A percentile compares a stretch with the other conserved stretches of the same genome.
Evolutionary conservation across 2,888 invertebrate genomes (phyloP).

Genomic region (Parnassius orleans): DNA sequence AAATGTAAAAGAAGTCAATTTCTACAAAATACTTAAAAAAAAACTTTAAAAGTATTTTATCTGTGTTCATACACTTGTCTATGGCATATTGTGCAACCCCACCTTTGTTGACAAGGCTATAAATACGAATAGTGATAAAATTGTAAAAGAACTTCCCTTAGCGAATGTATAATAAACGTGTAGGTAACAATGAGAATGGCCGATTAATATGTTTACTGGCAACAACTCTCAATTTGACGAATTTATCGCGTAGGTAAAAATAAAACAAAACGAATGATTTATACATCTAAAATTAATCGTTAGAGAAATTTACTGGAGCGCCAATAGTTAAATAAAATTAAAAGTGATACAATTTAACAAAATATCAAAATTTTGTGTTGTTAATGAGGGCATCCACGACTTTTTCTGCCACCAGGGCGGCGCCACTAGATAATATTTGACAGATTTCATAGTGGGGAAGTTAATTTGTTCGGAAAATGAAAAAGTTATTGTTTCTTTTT

Average conservation of each 20-base stretch:
- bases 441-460: no score
- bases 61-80: constrained; percentile 37
- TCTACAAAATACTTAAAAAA: constrained; percentile 38
- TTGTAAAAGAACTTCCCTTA: constrained; percentile 32
- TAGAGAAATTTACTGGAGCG: constrained; percentile 30
- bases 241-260: constrained; percentile 67
- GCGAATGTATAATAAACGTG: constrained; percentile 38
- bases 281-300: constrained; percentile 29
- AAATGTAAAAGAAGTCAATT: constrained; percentile 36
- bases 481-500: no score
- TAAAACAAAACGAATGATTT: constrained; percentile 25
- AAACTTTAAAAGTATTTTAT: constrained; percentile 27
- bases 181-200: constrained; percentile 68
- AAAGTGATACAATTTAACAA: no score
- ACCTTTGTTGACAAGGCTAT: constrained; percentile 32
- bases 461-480: no score
- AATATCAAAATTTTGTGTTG: no score
- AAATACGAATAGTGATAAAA: constrained; percentile 32
- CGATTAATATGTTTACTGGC: constrained; percentile 79
- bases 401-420: no score
- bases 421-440: no score
- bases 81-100: constrained; percentile 19
- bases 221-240: constrained; percentile 74
- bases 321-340: constrained; percentile 27
- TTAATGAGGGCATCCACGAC: no score